These are phyloP conservation scores for Apteryx mantelli DNA, from an alignment of 2,113 vertebrate genomes.

Conservation along the genomic window DNA sequence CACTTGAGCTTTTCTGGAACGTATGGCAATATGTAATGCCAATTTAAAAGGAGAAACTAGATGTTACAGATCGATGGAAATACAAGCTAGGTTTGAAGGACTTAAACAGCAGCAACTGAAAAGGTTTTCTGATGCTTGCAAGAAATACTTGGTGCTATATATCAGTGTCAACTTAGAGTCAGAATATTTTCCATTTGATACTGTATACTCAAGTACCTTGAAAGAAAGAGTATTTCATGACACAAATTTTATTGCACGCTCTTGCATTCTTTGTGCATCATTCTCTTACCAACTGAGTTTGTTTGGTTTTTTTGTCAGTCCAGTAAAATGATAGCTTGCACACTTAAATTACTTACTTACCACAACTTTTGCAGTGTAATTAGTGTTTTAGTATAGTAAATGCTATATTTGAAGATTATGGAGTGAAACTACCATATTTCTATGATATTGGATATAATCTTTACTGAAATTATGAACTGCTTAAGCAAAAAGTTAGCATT, in stretches of 20 bases:
- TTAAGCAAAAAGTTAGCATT: not conserved
- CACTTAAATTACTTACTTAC: not conserved
- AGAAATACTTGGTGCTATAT: not conserved
- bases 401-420: not conserved
- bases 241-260: not conserved
- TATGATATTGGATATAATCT: not conserved
- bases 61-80: rapidly evolving
- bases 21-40: rapidly evolving
- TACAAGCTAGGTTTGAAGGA: not conserved
- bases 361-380: rapidly evolving
- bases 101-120: not conserved
- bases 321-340: not conserved
- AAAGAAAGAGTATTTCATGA: not conserved
- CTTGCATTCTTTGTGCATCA: not conserved
- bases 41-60: too few species aligned
- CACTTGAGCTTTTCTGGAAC: not conserved
- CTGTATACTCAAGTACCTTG: rapidly evolving
- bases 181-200: not conserved
- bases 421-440: not conserved
- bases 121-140: not conserved
- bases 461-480: not conserved
- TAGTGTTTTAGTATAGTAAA: not conserved
- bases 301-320: not conserved
- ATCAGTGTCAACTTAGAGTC: not conserved
- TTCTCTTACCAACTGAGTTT: not conserved